phyloP scores from a whole-genome alignment of 2,113 vertebrate genomes.

The Taxidea taxus region DNA sequence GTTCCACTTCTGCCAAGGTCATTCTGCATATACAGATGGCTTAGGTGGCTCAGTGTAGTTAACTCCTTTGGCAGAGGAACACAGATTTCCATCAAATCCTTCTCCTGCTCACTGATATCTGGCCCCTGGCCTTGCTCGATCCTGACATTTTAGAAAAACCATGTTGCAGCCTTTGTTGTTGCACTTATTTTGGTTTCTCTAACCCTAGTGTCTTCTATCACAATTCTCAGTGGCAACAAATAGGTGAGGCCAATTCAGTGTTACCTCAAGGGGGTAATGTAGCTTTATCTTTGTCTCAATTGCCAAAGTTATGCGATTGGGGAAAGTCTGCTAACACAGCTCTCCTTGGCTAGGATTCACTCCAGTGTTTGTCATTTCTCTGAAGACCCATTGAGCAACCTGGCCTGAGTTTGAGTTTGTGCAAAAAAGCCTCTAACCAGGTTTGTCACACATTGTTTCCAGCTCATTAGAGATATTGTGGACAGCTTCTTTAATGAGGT shows the following conservation, averaged over 20 bases:
- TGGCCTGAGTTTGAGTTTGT: conserved; percentile 72
- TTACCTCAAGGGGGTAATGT: not conserved
- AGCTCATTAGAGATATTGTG: conserved; percentile 75
- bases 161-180: not conserved
- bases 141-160: conserved; percentile 37
- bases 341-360: conserved; percentile 65
- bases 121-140: conserved; percentile 65
- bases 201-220: not conserved
- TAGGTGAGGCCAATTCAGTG: not conserved
- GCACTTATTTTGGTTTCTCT: not conserved
- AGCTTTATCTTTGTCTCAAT: not conserved
- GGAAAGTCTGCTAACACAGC: conserved; percentile 49
- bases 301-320: conserved; percentile 17
- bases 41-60: conserved; percentile 59
- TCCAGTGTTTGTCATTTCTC: conserved; percentile 68
- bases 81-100: conserved; percentile 68
- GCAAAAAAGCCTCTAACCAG: conserved; percentile 67
- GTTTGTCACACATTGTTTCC: conserved; percentile 71
- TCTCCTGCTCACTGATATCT: conserved; percentile 58
- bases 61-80: conserved; percentile 66
- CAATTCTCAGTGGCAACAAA: not conserved
- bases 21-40: conserved; percentile 74
- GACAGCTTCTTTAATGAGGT: conserved; percentile 74
- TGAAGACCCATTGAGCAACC: conserved; percentile 74
- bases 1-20: conserved; percentile 73